A percentile compares a stretch with the other conserved stretches of the same genome.
Evolutionary conservation across 2,113 vertebrate genomes (phyloP).

Genomic region (Aepyceros melampus): DNA sequence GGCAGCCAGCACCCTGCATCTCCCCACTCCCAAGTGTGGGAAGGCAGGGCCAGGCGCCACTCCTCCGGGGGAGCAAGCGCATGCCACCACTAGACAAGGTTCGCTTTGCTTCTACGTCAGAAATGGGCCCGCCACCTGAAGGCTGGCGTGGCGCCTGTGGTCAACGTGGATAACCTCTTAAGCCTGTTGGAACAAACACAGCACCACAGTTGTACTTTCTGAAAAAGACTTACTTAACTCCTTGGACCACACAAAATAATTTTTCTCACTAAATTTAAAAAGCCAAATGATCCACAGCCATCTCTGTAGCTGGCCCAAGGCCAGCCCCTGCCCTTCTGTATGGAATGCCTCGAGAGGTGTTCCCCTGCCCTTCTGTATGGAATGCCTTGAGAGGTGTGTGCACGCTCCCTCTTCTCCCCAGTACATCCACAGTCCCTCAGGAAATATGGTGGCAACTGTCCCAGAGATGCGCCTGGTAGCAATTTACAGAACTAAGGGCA

Average conservation of each 20-base stretch:
- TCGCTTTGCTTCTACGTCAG: neutral
- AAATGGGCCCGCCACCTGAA: neutral
- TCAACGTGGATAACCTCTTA: neutral
- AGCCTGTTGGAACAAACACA: neutral
- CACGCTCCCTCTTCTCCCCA: neutral
- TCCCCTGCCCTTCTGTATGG: neutral
- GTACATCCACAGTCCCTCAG: neutral
- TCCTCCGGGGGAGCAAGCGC: no score
- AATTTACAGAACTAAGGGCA: neutral
- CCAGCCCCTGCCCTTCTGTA: neutral
- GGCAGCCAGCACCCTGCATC: neutral
- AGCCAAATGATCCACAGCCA: neutral
- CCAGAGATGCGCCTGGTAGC: neutral
- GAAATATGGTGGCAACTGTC: neutral
- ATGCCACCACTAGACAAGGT: neutral
- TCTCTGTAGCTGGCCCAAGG: neutral
- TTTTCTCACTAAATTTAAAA: constrained; percentile 27
- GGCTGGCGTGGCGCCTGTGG: neutral
- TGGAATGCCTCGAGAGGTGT: no score
- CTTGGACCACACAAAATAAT: neutral
- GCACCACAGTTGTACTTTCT: neutral
- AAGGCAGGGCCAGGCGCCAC: neutral
- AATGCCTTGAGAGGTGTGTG: neutral
- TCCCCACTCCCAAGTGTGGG: neutral
- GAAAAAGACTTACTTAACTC: neutral